Conservation (phyloP, 2,113 vertebrate species). For the Cinclus mexicanus region DNA sequence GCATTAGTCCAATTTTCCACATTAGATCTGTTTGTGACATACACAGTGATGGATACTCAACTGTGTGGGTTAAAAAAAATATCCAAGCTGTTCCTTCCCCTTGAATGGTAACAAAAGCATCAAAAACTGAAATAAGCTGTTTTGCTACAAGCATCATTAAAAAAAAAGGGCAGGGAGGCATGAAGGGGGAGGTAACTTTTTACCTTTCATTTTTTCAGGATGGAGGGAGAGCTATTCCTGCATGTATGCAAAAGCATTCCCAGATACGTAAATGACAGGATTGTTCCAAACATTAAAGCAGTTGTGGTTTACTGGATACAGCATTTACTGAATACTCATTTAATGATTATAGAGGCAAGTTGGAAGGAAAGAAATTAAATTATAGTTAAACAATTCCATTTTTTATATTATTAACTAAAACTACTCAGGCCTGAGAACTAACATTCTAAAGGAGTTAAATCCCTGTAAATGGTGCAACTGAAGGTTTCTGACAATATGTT, state of each 20-base stretch:
- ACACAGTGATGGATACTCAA: background rate
- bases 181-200: background rate
- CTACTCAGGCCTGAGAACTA: background rate
- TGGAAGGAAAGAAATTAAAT: background rate
- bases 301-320: background rate
- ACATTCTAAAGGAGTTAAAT: background rate
- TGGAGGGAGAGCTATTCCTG: background rate
- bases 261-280: background rate
- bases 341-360: background rate
- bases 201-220: background rate
- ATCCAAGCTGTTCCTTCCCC: background rate
- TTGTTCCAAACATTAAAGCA: background rate
- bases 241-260: background rate
- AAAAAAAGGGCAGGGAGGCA: rapidly evolving
- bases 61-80: background rate
- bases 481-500: background rate
- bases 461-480: background rate
- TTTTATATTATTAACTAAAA: background rate
- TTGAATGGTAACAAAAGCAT: background rate
- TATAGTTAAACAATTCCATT: background rate
- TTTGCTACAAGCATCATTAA: background rate
- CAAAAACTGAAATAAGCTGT: background rate
- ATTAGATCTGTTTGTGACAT: background rate
- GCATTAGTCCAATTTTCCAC: background rate
- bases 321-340: background rate